A percentile compares a stretch with the other conserved stretches of the same genome.
phyloP scores from a whole-genome alignment of 2,888 invertebrate species.

The Luperina nickerlii region DNA sequence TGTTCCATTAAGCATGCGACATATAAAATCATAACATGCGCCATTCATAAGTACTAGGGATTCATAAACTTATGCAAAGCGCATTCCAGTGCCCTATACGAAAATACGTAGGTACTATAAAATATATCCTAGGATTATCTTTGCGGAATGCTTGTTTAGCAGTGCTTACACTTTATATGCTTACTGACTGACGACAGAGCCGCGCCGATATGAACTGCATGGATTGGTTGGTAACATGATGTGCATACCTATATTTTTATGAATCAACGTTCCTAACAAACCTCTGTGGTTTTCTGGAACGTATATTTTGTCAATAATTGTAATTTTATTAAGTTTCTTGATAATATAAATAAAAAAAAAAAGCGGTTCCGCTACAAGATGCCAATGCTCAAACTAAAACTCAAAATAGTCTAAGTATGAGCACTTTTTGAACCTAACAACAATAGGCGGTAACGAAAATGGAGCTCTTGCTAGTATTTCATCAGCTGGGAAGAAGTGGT shows the following conservation, averaged over 20 bases:
- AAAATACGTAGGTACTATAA: not conserved
- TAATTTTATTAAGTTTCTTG: too few species aligned
- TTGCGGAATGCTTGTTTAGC: not conserved
- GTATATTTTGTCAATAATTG: too few species aligned
- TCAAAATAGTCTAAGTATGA: not conserved
- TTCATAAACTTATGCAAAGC: slow-evolving; percentile 42
- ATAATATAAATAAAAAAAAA: too few species aligned
- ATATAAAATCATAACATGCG: slow-evolving; percentile 35
- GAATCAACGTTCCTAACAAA: too few species aligned
- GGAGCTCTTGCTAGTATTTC: not conserved
- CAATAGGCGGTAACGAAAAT: not conserved
- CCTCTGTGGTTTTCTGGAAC: too few species aligned
- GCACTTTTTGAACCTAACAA: not conserved
- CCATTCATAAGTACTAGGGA: slow-evolving; percentile 47
- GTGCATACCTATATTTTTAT: too few species aligned
- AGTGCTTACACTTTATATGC: too few species aligned
- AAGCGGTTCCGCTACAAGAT: not conserved
- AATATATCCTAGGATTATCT: not conserved
- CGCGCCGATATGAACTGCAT: too few species aligned
- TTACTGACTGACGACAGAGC: too few species aligned
- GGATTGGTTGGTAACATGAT: too few species aligned
- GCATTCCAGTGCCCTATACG: slow-evolving; percentile 29
- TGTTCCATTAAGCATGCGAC: too few species aligned
- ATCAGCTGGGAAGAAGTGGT: not conserved
- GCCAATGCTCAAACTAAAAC: not conserved